Conservation (phyloP, 2,888 invertebrate genomes). For the Drosophila phalerata region DNA sequence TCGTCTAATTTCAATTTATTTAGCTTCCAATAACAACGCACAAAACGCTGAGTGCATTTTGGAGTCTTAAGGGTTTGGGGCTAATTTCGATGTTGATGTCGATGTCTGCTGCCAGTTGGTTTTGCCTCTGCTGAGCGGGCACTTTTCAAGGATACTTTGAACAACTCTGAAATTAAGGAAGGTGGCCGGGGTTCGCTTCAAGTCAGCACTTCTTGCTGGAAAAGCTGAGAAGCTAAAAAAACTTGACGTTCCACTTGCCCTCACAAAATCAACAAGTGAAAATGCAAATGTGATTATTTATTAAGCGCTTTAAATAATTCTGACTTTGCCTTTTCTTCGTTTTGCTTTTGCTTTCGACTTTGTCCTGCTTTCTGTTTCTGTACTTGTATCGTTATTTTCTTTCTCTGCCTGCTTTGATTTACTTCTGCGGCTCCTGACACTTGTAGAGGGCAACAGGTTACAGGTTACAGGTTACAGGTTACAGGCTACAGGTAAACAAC, state of each 20-base stretch:
- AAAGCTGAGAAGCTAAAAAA: slow-evolving; percentile 27
- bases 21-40: slow-evolving; percentile 77
- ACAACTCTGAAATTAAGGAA: not conserved
- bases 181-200: slow-evolving; percentile 6
- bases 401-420: slow-evolving; percentile 40
- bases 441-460: slow-evolving; percentile 49
- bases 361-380: slow-evolving; percentile 9
- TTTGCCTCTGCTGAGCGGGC: slow-evolving; percentile 48
- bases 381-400: not conserved
- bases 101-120: slow-evolving; percentile 34
- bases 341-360: slow-evolving; percentile 23
- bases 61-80: slow-evolving; percentile 20
- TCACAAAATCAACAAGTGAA: slow-evolving; percentile 79
- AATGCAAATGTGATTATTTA: slow-evolving; percentile 83
- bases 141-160: slow-evolving; percentile 51
- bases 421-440: slow-evolving; percentile 18
- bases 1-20: slow-evolving; percentile 78
- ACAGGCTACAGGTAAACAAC: slow-evolving; percentile 34
- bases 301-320: slow-evolving; percentile 75
- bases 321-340: slow-evolving; percentile 25
- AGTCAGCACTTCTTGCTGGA: slow-evolving; percentile 48
- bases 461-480: slow-evolving; percentile 3
- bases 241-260: slow-evolving; percentile 26
- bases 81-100: slow-evolving; percentile 60
- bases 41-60: slow-evolving; percentile 66